Evolutionary conservation across 2,888 invertebrate genomes (phyloP).

Genomic region (Orthosia incerta): DNA sequence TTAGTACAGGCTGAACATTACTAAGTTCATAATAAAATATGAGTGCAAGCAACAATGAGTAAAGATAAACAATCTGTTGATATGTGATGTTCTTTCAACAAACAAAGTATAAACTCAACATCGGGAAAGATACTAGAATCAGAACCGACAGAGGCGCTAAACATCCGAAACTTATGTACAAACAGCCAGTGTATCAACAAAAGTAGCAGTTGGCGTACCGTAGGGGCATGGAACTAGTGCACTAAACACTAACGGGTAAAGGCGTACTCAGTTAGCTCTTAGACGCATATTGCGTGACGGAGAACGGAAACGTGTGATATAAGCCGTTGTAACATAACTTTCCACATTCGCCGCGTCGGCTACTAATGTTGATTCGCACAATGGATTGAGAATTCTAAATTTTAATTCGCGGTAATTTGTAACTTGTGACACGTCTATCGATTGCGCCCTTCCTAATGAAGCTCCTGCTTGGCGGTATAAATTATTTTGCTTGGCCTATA

Average conservation of each 20-base stretch:
- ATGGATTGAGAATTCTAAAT: constrained; percentile 1
- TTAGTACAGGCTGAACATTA: no score
- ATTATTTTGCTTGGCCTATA: background rate
- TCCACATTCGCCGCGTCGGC: constrained; percentile 38
- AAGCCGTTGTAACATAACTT: constrained; percentile 61
- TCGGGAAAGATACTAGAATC: background rate
- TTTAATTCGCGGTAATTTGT: background rate
- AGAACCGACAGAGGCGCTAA: background rate
- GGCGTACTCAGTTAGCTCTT: constrained; percentile 14
- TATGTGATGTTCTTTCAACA: background rate
- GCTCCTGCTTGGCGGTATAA: background rate
- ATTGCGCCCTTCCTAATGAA: background rate
- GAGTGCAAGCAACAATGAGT: background rate
- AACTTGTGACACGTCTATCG: background rate
- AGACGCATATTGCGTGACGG: constrained; percentile 56
- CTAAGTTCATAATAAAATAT: no score
- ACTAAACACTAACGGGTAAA: constrained; percentile 41
- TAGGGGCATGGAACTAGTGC: constrained; percentile 7
- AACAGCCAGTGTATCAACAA: background rate
- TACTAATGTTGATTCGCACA: constrained; percentile 22
- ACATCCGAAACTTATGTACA: constrained; percentile 9
- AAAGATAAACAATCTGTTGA: background rate
- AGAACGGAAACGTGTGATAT: constrained; percentile 54
- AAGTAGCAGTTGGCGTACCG: background rate
- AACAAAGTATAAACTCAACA: background rate